Conservation (phyloP, 2,888 invertebrate species). For the Morpho achilles region DNA sequence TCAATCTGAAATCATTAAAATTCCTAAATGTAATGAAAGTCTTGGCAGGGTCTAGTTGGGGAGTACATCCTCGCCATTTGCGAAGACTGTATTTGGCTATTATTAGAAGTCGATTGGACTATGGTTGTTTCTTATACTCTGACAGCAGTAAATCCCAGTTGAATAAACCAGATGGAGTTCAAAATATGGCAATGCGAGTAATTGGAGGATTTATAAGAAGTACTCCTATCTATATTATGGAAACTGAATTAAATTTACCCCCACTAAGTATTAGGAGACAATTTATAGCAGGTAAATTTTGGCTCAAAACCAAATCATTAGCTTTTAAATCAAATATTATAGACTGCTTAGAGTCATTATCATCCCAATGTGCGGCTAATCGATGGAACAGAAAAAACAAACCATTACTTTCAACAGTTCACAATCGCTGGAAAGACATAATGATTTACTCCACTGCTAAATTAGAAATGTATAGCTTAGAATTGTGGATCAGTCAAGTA, state of each 20-base stretch:
- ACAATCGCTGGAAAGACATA: neutral
- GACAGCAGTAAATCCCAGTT: constrained; percentile 10
- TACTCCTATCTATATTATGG: constrained; percentile 22
- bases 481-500: constrained; percentile 6
- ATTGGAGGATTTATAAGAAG: constrained; percentile 22
- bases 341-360: neutral
- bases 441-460: neutral
- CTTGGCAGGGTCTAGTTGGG: constrained; percentile 30
- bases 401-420: neutral
- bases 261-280: constrained; percentile 14
- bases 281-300: constrained; percentile 18
- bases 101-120: constrained; percentile 31
- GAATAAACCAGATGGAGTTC: constrained; percentile 16
- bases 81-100: constrained; percentile 30
- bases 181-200: constrained; percentile 18
- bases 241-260: constrained; percentile 16
- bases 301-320: constrained; percentile 8
- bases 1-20: constrained; percentile 22
- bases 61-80: constrained; percentile 30
- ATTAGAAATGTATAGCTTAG: constrained; percentile 5
- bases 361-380: neutral
- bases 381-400: neutral
- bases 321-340: neutral
- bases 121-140: constrained; percentile 17
- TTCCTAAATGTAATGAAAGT: constrained; percentile 31